Evolutionary conservation across 2,888 invertebrate species (phyloP).

Genomic region (Ophion slaviceki): DNA sequence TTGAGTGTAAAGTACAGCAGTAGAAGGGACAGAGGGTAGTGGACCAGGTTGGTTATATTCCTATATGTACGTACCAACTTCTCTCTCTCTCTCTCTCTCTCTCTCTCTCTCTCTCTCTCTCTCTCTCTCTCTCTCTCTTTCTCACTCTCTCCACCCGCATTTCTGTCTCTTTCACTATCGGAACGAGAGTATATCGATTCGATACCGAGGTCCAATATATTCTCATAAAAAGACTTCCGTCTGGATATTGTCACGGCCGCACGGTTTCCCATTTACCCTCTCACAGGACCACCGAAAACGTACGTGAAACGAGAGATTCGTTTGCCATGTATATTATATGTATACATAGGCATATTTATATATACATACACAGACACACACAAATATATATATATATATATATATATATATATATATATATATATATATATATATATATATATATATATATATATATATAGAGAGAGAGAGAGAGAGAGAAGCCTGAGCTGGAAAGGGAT

Average conservation of each 20-base stretch:
- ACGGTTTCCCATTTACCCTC: conserved; percentile 68
- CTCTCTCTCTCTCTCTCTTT: conserved; percentile 36
- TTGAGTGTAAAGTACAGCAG: conserved; percentile 39
- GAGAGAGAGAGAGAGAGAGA: too few relatives aligned
- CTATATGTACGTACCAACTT: conserved; percentile 18
- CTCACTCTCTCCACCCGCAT: background rate
- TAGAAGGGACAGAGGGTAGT: conserved; percentile 28
- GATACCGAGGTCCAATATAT: conserved; percentile 68
- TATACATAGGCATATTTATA: conserved; percentile 13
- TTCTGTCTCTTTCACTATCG: conserved; percentile 24
- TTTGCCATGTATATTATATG: conserved; percentile 35
- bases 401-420: too few relatives aligned
- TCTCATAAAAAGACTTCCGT: conserved; percentile 68
- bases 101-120: conserved; percentile 18
- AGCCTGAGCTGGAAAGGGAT: conserved; percentile 23
- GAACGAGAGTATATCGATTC: conserved; percentile 66
- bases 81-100: conserved; percentile 32
- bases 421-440: conserved; percentile 13
- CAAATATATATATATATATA: background rate
- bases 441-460: conserved; percentile 13
- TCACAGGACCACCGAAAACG: conserved; percentile 49
- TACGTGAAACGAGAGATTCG: conserved; percentile 57
- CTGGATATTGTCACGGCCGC: conserved; percentile 66
- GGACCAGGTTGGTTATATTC: conserved; percentile 41
- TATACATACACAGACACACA: conserved; percentile 18